Evolutionary conservation across 2,113 vertebrate genomes (phyloP).

Genomic region (Bujurquina vittata): DNA sequence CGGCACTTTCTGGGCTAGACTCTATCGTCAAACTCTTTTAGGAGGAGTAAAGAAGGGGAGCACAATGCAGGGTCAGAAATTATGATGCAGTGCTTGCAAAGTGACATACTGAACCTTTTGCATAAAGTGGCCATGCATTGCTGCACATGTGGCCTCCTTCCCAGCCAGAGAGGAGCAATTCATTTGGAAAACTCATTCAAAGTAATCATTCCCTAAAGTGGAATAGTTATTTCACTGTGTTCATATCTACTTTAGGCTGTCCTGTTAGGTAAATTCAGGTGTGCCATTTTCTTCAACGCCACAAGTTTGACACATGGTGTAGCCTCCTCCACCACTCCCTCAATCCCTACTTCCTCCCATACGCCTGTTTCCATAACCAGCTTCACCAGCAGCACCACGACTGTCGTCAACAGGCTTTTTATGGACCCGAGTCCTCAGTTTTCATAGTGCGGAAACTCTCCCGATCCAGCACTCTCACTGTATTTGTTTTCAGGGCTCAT

Average conservation of each 20-base stretch:
- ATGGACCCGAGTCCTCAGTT: conserved; percentile 32
- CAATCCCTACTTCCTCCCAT: background rate
- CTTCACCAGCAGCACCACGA: conserved; percentile 42
- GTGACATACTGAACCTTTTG: background rate
- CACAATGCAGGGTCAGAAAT: background rate
- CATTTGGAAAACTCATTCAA: background rate
- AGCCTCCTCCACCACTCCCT: background rate
- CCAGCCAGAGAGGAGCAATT: background rate
- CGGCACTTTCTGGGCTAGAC: conserved; percentile 34
- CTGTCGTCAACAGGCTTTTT: conserved; percentile 63
- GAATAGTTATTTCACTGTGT: background rate
- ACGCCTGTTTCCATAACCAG: conserved; percentile 46
- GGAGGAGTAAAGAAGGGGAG: conserved; percentile 12
- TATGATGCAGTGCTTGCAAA: background rate
- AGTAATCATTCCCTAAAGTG: background rate
- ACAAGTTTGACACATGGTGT: background rate
- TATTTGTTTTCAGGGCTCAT: conserved; percentile 26
- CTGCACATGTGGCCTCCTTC: background rate
- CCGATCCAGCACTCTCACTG: background rate
- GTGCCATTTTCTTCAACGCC: background rate
- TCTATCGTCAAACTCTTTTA: background rate
- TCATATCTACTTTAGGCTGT: background rate
- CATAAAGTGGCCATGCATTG: background rate
- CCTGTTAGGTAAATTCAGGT: background rate
- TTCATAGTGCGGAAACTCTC: conserved; percentile 38